Evolutionary conservation across 2,113 vertebrate genomes (phyloP).

Genomic region (Xenus cinereus): DNA sequence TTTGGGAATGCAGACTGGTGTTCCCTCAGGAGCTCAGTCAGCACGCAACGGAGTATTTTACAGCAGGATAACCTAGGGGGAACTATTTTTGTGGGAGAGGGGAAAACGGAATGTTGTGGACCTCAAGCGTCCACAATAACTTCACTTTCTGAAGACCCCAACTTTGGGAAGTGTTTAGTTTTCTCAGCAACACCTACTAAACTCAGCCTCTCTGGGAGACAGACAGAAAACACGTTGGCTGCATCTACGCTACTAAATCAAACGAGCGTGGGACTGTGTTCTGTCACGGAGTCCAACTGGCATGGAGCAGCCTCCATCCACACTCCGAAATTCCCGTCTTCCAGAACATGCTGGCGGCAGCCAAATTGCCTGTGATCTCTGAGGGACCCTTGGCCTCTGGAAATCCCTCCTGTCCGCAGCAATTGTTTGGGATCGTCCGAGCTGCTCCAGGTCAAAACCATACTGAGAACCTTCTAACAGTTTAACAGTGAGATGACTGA

Average conservation of each 20-base stretch:
- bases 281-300: conserved; percentile 49
- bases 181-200: conserved; percentile 32
- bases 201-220: background rate
- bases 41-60: background rate
- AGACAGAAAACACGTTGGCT: conserved; percentile 7
- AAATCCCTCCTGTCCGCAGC: conserved; percentile 25
- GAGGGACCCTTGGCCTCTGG: conserved; percentile 19
- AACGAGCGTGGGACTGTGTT: conserved; percentile 23
- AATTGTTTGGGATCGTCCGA: conserved; percentile 3
- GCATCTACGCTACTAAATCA: conserved; percentile 21
- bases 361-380: conserved; percentile 44
- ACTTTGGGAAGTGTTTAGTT: background rate
- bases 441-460: background rate
- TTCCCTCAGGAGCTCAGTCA: background rate
- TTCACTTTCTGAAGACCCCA: background rate
- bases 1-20: background rate
- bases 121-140: background rate
- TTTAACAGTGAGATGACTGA: background rate
- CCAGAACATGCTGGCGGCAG: conserved; percentile 15
- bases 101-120: background rate
- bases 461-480: background rate
- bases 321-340: conserved; percentile 23
- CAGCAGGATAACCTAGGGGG: background rate
- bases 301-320: conserved; percentile 12
- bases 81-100: background rate